A percentile compares a stretch with the other conserved stretches of the same genome.
Conservation (phyloP, 2,888 invertebrate species). For the Seira musarum region DNA sequence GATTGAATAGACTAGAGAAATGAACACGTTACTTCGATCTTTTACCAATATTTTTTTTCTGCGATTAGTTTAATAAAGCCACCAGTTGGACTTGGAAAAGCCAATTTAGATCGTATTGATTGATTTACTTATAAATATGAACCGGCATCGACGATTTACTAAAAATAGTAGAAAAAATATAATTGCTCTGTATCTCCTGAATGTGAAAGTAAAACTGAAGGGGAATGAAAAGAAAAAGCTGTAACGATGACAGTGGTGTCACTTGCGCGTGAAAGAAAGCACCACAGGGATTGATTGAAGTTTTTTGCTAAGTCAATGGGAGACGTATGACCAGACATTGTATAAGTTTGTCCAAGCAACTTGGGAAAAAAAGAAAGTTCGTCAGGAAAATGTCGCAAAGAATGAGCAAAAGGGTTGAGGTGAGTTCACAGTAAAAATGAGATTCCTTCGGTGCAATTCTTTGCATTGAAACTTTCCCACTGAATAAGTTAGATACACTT, state of each 20-base stretch:
- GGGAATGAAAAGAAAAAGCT: not conserved
- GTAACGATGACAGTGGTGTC: constrained; percentile 3
- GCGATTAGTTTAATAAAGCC: not conserved
- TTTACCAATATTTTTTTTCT: too few relatives aligned
- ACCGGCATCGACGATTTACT: not conserved
- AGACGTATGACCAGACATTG: constrained; percentile 40
- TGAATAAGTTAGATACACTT: too few relatives aligned
- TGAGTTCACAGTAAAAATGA: too few relatives aligned
- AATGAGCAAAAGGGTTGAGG: too few relatives aligned
- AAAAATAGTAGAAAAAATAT: not conserved
- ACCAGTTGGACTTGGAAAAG: not conserved
- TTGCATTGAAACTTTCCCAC: too few relatives aligned
- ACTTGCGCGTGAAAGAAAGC: constrained; percentile 28
- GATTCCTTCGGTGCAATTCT: too few relatives aligned
- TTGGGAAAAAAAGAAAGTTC: too few relatives aligned
- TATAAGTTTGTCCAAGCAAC: too few relatives aligned
- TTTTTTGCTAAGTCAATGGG: constrained; percentile 63
- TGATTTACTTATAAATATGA: not conserved
- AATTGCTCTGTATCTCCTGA: not conserved
- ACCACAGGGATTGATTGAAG: constrained; percentile 66
- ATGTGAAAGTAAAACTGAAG: not conserved
- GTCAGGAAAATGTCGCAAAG: too few relatives aligned
- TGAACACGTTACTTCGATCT: too few relatives aligned
- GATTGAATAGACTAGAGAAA: too few relatives aligned
- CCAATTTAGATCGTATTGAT: not conserved